phyloP scores from a whole-genome alignment of 1,140 invertebrate species.

The Caenorhabditis tropicalis region DNA sequence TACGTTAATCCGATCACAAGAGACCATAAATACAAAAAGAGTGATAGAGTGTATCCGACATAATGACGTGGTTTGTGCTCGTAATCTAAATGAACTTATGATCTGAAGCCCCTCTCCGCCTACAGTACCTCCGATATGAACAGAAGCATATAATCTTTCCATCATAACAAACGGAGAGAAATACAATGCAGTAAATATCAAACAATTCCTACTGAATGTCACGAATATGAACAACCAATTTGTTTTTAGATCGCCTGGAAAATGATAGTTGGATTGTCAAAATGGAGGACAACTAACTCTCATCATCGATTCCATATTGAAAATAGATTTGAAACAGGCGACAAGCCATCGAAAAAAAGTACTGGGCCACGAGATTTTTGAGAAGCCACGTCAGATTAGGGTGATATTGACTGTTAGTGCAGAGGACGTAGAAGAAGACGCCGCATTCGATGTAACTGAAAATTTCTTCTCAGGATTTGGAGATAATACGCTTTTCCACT shows the following conservation, averaged over 20 bases:
- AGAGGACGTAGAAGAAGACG: constrained; percentile 27
- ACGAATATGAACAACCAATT: constrained; percentile 12
- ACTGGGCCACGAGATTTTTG: constrained; percentile 36
- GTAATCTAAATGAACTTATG: neutral
- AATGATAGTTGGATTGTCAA: neutral
- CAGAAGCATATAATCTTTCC: constrained; percentile 24
- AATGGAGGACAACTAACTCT: constrained; percentile 6
- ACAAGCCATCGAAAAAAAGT: constrained; percentile 42
- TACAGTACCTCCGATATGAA: constrained; percentile 34
- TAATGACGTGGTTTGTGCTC: constrained; percentile 42
- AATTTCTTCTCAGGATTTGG: neutral
- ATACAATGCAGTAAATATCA: constrained; percentile 42
- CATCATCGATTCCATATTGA: constrained; percentile 17
- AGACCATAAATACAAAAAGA: constrained; percentile 37
- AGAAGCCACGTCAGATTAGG: constrained; percentile 39
- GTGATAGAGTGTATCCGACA: constrained; percentile 40
- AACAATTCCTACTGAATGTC: constrained; percentile 27
- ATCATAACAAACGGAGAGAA: constrained; percentile 46
- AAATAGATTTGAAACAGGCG: constrained; percentile 42
- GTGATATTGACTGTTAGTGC: constrained; percentile 45
- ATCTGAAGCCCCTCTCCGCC: too few relatives aligned
- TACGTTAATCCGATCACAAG: constrained; percentile 3
- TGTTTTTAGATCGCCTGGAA: neutral
- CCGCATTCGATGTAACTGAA: constrained; percentile 49
- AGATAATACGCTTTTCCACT: neutral